Percentiles rank a stretch among this genome's conserved stretches.
phyloP scores from a whole-genome alignment of 2,888 invertebrate genomes.

The Syrista parreyssii region DNA sequence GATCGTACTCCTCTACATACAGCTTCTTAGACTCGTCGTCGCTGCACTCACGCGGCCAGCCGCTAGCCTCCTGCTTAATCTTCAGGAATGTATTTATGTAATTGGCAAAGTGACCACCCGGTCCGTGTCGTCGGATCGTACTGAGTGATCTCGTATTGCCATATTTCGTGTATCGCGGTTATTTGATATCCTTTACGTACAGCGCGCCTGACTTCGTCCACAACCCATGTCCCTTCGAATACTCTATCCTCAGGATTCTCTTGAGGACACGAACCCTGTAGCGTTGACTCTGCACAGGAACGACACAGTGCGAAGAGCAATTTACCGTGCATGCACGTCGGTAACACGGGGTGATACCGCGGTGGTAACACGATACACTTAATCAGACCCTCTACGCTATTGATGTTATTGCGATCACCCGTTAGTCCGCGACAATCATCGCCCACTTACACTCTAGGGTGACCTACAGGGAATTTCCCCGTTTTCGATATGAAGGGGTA shows the following conservation, averaged over 20 bases:
- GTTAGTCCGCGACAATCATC: constrained; percentile 19
- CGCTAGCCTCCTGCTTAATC: constrained; percentile 42
- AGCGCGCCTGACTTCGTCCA: background rate
- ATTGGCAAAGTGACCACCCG: constrained; percentile 35
- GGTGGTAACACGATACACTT: constrained; percentile 38
- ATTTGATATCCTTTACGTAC: too few species aligned
- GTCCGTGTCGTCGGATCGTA: constrained; percentile 25
- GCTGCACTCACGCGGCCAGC: constrained; percentile 33
- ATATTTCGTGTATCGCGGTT: too few species aligned
- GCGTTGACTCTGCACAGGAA: too few species aligned
- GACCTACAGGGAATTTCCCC: background rate
- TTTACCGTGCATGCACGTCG: too few species aligned
- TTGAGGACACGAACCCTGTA: too few species aligned
- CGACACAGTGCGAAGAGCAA: too few species aligned
- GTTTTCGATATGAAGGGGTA: too few species aligned
- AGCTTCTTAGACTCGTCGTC: constrained; percentile 4
- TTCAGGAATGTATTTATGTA: constrained; percentile 46
- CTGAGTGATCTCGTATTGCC: constrained; percentile 2
- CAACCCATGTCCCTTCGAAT: constrained; percentile 13
- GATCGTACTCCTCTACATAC: constrained; percentile 27
- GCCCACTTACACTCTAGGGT: constrained; percentile 16
- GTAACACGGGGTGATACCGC: too few species aligned
- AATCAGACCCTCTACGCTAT: constrained; percentile 30
- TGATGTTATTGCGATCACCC: constrained; percentile 13
- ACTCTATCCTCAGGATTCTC: too few species aligned